Conservation (phyloP, 1,140 invertebrate genomes). For the Dreissena polymorpha region DNA sequence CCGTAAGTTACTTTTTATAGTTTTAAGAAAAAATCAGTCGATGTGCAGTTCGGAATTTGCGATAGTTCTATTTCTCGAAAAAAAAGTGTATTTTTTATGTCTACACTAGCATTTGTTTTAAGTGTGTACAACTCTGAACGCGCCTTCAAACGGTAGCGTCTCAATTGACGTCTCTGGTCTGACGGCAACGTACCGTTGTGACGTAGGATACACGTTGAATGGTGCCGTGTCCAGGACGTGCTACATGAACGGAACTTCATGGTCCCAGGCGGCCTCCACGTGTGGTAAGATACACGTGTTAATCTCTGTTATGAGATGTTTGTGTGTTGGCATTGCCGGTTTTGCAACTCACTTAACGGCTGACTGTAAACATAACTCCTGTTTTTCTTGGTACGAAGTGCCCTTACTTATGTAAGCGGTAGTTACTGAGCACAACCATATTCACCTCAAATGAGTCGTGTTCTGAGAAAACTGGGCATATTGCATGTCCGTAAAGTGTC, state of each 20-base stretch:
- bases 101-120: too few relatives aligned
- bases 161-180: not conserved
- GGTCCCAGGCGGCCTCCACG: not conserved
- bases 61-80: too few relatives aligned
- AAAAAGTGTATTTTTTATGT: too few relatives aligned
- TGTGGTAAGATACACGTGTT: slow-evolving; percentile 20
- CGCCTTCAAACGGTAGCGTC: slow-evolving; percentile 23
- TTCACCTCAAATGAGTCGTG: too few relatives aligned
- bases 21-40: too few relatives aligned
- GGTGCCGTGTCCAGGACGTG: slow-evolving; percentile 23
- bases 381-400: too few relatives aligned
- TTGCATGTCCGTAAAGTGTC: too few relatives aligned
- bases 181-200: slow-evolving; percentile 36
- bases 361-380: not conserved
- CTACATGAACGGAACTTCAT: slow-evolving; percentile 8
- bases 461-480: too few relatives aligned
- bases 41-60: too few relatives aligned
- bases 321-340: not conserved
- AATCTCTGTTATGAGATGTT: not conserved
- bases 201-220: slow-evolving; percentile 37
- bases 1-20: too few relatives aligned
- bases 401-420: too few relatives aligned
- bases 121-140: not conserved
- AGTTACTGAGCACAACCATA: too few relatives aligned
- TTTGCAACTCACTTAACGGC: not conserved